These are phyloP conservation scores for Syndactyla subalaris DNA, from an alignment of 2,797 vertebrate species.

Conservation along the genomic window DNA sequence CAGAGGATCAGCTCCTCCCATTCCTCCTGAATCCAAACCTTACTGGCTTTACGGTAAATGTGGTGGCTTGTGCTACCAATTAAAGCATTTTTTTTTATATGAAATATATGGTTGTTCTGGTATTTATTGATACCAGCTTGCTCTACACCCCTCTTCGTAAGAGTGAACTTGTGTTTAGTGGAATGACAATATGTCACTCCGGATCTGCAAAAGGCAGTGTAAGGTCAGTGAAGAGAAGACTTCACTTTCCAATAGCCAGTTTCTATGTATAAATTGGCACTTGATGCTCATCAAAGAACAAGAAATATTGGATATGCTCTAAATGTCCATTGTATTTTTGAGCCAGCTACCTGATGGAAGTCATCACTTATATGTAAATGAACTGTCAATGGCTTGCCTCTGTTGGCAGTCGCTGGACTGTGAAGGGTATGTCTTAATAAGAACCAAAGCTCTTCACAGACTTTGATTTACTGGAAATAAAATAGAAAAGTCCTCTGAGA, in stretches of 20 bases:
- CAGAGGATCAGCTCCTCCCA: background rate
- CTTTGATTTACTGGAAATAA: constrained; percentile 98
- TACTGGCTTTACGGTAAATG: background rate
- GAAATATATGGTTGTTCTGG: background rate
- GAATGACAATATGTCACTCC: constrained; percentile 10
- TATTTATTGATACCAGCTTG: background rate
- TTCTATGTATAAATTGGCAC: constrained; percentile 78
- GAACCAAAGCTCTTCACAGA: constrained; percentile 85
- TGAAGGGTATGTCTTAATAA: constrained; percentile 95
- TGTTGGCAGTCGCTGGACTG: constrained; percentile 85
- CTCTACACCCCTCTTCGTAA: background rate
- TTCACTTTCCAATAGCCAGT: constrained; percentile 68
- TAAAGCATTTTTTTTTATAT: background rate
- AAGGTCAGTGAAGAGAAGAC: constrained; percentile 70
- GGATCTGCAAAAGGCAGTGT: constrained; percentile 42
- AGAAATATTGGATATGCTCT: constrained; percentile 85
- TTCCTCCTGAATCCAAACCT: background rate
- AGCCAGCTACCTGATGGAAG: constrained; percentile 92
- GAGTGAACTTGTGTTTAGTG: background rate
- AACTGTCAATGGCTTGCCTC: constrained; percentile 87
- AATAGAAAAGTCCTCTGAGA: constrained; percentile 90
- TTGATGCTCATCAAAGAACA: constrained; percentile 78
- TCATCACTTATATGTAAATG: constrained; percentile 94
- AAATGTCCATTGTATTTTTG: constrained; percentile 85
- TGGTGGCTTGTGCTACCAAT: background rate